phyloP scores from a whole-genome alignment of 2,797 vertebrate genomes.

The Acipenser ruthenus region DNA sequence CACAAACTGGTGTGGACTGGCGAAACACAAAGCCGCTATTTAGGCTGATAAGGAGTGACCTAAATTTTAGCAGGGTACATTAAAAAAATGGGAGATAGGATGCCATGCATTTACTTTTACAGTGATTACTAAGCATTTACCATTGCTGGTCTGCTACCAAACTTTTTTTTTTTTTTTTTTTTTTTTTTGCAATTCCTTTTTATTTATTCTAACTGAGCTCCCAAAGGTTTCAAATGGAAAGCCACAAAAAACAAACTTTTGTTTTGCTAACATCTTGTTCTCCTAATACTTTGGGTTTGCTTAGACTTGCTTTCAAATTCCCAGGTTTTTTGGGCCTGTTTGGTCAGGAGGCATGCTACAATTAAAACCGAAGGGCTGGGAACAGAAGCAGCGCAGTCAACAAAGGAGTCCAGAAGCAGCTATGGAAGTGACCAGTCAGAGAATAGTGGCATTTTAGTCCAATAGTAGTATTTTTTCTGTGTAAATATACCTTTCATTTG shows the following conservation, averaged over 20 bases:
- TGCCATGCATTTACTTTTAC: neutral
- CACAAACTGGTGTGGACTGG: too few relatives aligned
- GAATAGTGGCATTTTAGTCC: neutral
- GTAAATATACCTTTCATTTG: conserved; percentile 22
- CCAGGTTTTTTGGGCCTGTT: conserved; percentile 21
- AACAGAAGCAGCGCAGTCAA: conserved; percentile 16
- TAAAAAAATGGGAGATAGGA: neutral
- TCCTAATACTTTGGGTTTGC: conserved; percentile 30
- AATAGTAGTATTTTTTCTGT: conserved; percentile 12
- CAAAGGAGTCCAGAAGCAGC: neutral
- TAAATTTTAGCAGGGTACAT: neutral
- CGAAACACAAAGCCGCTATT: too few relatives aligned
- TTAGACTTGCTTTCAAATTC: conserved; percentile 25
- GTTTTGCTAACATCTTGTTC: conserved; percentile 24
- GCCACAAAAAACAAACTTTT: conserved; percentile 13
- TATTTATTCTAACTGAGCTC: neutral
- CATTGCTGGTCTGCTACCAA: neutral
- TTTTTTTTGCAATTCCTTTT: neutral
- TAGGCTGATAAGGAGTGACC: too few relatives aligned
- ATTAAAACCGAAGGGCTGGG: conserved; percentile 37
- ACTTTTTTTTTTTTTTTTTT: conserved; percentile 1
- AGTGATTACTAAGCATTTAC: neutral
- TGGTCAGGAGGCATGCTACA: conserved; percentile 25
- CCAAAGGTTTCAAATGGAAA: neutral
- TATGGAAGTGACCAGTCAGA: neutral